These are phyloP conservation scores for Eulemur coronatus DNA, from an alignment of 2,797 vertebrate genomes.

Conservation along the genomic window DNA sequence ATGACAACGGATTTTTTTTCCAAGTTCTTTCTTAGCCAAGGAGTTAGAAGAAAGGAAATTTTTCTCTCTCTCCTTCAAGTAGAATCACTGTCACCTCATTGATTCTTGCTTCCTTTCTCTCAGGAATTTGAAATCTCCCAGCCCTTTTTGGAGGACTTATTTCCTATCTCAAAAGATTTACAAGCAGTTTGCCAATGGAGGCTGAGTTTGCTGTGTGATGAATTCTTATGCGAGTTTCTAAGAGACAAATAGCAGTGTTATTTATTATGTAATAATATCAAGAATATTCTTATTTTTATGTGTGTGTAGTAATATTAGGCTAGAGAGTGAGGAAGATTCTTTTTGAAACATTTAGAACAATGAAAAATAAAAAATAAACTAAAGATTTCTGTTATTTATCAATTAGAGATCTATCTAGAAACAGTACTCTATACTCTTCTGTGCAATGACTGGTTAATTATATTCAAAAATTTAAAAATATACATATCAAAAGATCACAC, in stretches of 20 bases:
- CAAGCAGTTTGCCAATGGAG: not conserved
- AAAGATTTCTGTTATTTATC: not conserved
- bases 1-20: not conserved
- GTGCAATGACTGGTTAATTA: constrained; percentile 31
- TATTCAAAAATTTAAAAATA: constrained; percentile 42
- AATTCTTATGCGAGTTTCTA: not conserved
- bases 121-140: not conserved
- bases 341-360: not conserved
- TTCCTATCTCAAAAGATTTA: not conserved
- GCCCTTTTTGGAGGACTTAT: not conserved
- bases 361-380: not conserved
- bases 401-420: constrained; percentile 1
- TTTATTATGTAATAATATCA: not conserved
- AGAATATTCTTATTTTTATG: not conserved
- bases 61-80: not conserved
- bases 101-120: not conserved
- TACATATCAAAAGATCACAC: not conserved
- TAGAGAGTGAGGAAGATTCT: not conserved
- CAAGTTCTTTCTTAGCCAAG: not conserved
- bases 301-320: not conserved
- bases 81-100: not conserved
- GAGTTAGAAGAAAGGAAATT: not conserved
- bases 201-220: not conserved
- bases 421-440: not conserved
- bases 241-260: not conserved